Percentiles rank a stretch among this genome's conserved stretches.
These are phyloP conservation scores for Heliothis subflexa DNA, from an alignment of 1,140 invertebrate species.

Conservation along the genomic window DNA sequence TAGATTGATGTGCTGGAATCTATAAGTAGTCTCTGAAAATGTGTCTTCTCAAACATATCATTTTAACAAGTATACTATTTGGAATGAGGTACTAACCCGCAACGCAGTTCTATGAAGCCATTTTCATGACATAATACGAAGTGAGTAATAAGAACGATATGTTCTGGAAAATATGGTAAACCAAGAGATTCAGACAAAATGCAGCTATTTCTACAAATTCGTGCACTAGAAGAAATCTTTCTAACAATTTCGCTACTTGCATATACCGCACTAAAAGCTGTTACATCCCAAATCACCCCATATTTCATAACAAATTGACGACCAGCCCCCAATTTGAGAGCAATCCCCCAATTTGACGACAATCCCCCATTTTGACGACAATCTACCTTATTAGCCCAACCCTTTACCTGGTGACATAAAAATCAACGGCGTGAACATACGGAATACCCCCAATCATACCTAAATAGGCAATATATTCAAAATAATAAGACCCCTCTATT, in stretches of 20 bases:
- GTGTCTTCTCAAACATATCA: too few species aligned
- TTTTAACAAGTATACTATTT: too few species aligned
- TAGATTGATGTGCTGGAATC: not conserved
- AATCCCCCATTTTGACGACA: slow-evolving; percentile 1
- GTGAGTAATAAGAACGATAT: too few species aligned
- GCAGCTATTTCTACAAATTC: too few species aligned
- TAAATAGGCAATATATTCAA: slow-evolving; percentile 43
- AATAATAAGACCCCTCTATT: slow-evolving; percentile 11
- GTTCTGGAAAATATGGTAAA: too few species aligned
- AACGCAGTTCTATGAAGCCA: too few species aligned
- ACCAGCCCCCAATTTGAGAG: too few species aligned
- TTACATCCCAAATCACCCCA: not conserved
- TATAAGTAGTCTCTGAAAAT: not conserved
- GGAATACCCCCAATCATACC: slow-evolving; percentile 33
- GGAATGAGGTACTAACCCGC: too few species aligned
- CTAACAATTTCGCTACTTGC: not conserved
- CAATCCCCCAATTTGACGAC: not conserved
- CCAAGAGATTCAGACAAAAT: too few species aligned
- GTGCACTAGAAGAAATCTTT: not conserved
- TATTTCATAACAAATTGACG: not conserved
- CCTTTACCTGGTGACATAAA: slow-evolving; percentile 44
- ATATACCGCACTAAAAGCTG: not conserved
- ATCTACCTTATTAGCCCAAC: not conserved
- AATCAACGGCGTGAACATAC: slow-evolving; percentile 35
- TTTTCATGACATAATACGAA: too few species aligned